phyloP scores from a whole-genome alignment of 2,888 invertebrate species.

The Eristalis pertinax region DNA sequence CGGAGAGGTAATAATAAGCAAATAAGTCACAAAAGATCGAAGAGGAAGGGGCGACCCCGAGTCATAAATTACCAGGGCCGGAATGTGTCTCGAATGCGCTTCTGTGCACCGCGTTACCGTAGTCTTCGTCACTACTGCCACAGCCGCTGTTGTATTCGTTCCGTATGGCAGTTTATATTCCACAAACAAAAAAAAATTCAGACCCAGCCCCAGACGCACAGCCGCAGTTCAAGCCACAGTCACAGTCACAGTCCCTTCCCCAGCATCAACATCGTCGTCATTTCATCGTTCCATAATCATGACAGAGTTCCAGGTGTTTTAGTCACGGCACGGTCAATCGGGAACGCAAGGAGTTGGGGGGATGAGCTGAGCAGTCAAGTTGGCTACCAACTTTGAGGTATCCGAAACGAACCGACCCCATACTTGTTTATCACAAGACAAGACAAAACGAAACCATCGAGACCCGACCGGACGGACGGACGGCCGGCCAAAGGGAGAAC shows the following conservation, averaged over 20 bases:
- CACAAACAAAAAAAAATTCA: slow-evolving; percentile 36
- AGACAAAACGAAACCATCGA: slow-evolving; percentile 39
- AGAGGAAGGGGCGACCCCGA: not conserved
- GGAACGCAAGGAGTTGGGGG: slow-evolving; percentile 3
- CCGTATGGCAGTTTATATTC: slow-evolving; percentile 66
- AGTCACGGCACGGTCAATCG: slow-evolving; percentile 50
- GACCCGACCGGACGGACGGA: not conserved
- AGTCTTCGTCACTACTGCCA: slow-evolving; percentile 7
- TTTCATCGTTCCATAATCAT: slow-evolving; percentile 72
- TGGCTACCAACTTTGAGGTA: slow-evolving; percentile 43
- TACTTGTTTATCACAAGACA: slow-evolving; percentile 38
- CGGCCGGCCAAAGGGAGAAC: slow-evolving; percentile 28
- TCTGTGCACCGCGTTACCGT: slow-evolving; percentile 72
- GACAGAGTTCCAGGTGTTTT: slow-evolving; percentile 73
- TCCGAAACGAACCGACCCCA: slow-evolving; percentile 48
- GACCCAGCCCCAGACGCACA: not conserved
- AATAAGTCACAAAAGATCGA: slow-evolving; percentile 71
- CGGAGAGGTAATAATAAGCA: slow-evolving; percentile 66
- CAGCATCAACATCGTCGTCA: slow-evolving; percentile 35
- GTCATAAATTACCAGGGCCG: slow-evolving; percentile 69
- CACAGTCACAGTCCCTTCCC: not conserved
- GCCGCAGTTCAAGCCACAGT: slow-evolving; percentile 13
- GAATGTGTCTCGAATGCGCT: slow-evolving; percentile 73
- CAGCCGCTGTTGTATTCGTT: slow-evolving; percentile 52
- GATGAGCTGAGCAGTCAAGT: slow-evolving; percentile 30